Conservation (phyloP, 2,888 invertebrate species). For the Anthoptus insignis region DNA sequence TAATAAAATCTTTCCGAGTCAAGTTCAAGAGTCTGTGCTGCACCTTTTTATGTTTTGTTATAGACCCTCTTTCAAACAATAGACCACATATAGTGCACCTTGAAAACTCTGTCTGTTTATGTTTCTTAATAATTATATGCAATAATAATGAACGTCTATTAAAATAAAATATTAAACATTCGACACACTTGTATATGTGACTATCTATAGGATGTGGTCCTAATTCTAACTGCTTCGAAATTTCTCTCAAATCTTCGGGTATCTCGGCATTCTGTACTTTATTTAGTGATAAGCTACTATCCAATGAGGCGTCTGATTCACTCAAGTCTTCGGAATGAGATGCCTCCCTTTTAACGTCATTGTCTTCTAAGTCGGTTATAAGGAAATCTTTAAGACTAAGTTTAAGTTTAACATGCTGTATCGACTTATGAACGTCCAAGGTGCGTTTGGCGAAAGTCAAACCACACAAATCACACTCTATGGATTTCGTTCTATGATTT, state of each 20-base stretch:
- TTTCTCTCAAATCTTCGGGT: background rate
- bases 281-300: background rate
- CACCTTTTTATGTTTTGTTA: slow-evolving; percentile 27
- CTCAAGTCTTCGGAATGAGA: background rate
- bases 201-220: background rate
- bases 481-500: background rate
- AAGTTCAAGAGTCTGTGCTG: slow-evolving; percentile 38
- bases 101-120: background rate
- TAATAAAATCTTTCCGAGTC: slow-evolving; percentile 8
- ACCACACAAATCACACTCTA: background rate
- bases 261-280: background rate
- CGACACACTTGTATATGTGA: slow-evolving; percentile 9
- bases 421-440: background rate
- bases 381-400: background rate
- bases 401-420: background rate
- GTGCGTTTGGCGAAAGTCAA: background rate
- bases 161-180: background rate
- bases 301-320: background rate
- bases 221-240: background rate
- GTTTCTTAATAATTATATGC: background rate
- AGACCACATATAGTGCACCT: slow-evolving; percentile 1
- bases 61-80: background rate
- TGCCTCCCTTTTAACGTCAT: background rate
- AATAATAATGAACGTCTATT: slow-evolving; percentile 1
- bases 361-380: background rate